Evolutionary conservation across 2,113 vertebrate genomes (phyloP), one percentile per base, ranked within the genome.

Genomic region (Chrysemys picta): DNA sequence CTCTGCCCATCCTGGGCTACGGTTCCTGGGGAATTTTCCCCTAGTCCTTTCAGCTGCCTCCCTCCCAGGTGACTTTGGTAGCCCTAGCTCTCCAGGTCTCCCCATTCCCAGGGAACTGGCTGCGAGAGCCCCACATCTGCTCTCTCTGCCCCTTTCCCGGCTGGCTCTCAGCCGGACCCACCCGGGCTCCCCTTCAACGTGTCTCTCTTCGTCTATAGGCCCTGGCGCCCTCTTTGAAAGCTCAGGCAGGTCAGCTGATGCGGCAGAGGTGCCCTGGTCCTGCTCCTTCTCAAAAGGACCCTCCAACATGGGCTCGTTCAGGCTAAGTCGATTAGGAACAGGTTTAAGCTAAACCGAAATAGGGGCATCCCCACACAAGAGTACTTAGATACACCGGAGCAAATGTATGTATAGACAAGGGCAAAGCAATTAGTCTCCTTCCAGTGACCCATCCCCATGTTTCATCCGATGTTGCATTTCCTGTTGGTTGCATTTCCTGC

Each of bases 251-350:
- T 35, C 59, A 65, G 12, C 59, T 65, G 59, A 65, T 35, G 6
- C 1, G 31, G 59, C 13, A 65, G 59, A 65, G 13, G 6, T 65
- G 31, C 31, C 59, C 29, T 35, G 14, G 29, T 31, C 59, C 31
- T 65, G 5, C 6, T 65, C 31, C 10, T 57, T 57, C 56, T 27
- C 56, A 10, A 27, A 57, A 57, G 24, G 25, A 11, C 24, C 59
- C 59, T 65, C 59, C 13, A 65, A 65, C 59, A 65, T 31, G 59
- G 29, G 59, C 95, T 97, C 95, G 82, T 88, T 85, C 94, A 87
- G 91, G 87, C 78, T 95, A 94, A 95, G 87, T 91, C 78, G 83
- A 96, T 96, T 96, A 96, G 85, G 85, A 91, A 95, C 62, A 85
- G 83, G 38, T 94, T 96, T 95, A 92, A 92, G 27, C 53, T 92